Evolutionary conservation across 2,888 invertebrate species (phyloP).

Genomic region (Drosophila pseudotakahashii): DNA sequence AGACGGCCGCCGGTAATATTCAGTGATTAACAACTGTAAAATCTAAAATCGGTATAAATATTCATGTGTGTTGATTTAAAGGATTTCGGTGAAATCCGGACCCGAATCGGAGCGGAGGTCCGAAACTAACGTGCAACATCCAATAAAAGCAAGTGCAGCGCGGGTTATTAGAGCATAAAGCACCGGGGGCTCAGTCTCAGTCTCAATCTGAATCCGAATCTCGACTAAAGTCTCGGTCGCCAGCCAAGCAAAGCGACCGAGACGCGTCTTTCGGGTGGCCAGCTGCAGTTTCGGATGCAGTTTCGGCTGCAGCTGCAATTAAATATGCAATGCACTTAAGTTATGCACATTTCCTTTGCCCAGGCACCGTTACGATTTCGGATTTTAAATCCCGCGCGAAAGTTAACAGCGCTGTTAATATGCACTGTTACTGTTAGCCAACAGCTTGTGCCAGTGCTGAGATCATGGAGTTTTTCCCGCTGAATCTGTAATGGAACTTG

Average conservation of each 20-base stretch:
- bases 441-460: background rate
- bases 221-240: slow-evolving; percentile 19
- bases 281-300: slow-evolving; percentile 33
- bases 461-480: background rate
- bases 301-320: slow-evolving; percentile 30
- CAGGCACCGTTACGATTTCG: slow-evolving; percentile 65
- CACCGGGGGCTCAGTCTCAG: slow-evolving; percentile 22
- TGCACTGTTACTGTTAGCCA: slow-evolving; percentile 11
- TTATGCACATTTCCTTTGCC: slow-evolving; percentile 76
- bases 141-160: slow-evolving; percentile 62
- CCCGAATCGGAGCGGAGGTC: slow-evolving; percentile 49
- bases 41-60: slow-evolving; percentile 68
- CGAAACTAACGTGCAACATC: slow-evolving; percentile 66
- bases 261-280: slow-evolving; percentile 46
- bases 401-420: slow-evolving; percentile 57
- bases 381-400: slow-evolving; percentile 51
- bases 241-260: slow-evolving; percentile 57
- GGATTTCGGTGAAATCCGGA: slow-evolving; percentile 70
- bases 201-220: slow-evolving; percentile 46
- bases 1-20: slow-evolving; percentile 38
- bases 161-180: slow-evolving; percentile 41
- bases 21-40: slow-evolving; percentile 67
- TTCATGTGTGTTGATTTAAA: slow-evolving; percentile 65
- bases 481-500: no score
- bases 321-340: slow-evolving; percentile 59